These are phyloP conservation scores for Caenorhabditis auriculariae DNA, from an alignment of 2,888 invertebrate genomes.

Conservation along the genomic window DNA sequence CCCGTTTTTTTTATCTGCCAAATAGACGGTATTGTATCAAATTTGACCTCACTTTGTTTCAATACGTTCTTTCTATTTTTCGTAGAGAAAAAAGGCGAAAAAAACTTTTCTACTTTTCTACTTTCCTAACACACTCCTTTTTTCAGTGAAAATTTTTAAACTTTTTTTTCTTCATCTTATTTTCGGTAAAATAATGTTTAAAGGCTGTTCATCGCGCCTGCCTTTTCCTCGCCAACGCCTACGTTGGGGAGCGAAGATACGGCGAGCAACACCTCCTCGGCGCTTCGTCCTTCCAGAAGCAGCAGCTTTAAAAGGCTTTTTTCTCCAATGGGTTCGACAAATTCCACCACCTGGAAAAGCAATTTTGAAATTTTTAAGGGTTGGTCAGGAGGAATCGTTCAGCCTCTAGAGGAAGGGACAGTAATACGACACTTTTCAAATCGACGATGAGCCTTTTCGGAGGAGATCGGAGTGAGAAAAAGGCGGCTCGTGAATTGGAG, in stretches of 20 bases:
- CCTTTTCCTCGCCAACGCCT: conserved; percentile 13
- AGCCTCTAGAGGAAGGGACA: conserved; percentile 21
- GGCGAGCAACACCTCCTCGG: background rate
- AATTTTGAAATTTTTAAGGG: background rate
- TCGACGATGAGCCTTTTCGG: conserved; percentile 25
- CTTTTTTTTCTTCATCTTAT: conserved; percentile 3
- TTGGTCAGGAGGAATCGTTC: conserved; percentile 24
- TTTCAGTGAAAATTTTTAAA: background rate
- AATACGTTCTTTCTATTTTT: no score
- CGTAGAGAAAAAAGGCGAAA: no score
- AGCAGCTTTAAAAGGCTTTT: conserved; percentile 27
- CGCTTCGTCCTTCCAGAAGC: conserved; percentile 12
- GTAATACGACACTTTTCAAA: conserved; percentile 13
- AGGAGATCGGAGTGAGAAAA: conserved; percentile 14
- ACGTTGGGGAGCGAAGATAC: background rate
- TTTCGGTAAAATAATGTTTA: no score
- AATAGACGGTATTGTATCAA: no score
- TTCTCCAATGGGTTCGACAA: conserved; percentile 7
- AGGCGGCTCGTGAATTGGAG: conserved; percentile 13
- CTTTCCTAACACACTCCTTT: no score
- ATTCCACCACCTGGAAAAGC: no score
- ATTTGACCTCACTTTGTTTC: no score
- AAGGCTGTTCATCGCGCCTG: conserved; percentile 12
- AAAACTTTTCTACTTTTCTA: no score
- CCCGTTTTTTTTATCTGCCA: no score